Conservation (phyloP, 2,888 invertebrate species). For the Limnephilus auricula region DNA sequence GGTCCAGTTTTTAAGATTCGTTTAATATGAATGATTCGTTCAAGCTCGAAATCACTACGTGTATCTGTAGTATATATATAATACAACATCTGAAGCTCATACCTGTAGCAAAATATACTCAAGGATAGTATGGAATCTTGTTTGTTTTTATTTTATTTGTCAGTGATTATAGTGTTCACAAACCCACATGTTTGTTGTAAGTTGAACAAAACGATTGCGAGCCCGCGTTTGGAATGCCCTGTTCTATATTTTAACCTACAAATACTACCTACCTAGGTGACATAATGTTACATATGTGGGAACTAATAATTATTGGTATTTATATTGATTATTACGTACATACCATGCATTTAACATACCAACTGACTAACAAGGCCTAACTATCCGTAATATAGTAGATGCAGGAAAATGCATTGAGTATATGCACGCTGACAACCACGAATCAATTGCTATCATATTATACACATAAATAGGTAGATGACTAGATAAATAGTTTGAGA, state of each 20-base stretch:
- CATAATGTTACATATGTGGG: background rate
- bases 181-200: background rate
- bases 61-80: background rate
- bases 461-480: too few relatives aligned
- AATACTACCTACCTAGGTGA: background rate
- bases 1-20: too few relatives aligned
- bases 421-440: too few relatives aligned
- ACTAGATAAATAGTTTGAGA: too few relatives aligned
- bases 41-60: background rate
- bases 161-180: too few relatives aligned
- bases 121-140: background rate
- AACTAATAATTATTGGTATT: background rate
- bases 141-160: background rate
- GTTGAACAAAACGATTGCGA: background rate
- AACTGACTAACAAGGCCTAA: too few relatives aligned
- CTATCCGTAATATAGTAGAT: too few relatives aligned
- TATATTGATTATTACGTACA: background rate
- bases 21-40: background rate
- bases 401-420: too few relatives aligned
- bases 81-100: background rate
- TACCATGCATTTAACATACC: background rate
- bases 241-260: background rate
- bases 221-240: background rate
- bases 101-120: background rate
- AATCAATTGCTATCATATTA: too few relatives aligned